Base-by-base conservation (phyloP, 2,888 invertebrate species). In the Aspidiotus destructor region DNA sequence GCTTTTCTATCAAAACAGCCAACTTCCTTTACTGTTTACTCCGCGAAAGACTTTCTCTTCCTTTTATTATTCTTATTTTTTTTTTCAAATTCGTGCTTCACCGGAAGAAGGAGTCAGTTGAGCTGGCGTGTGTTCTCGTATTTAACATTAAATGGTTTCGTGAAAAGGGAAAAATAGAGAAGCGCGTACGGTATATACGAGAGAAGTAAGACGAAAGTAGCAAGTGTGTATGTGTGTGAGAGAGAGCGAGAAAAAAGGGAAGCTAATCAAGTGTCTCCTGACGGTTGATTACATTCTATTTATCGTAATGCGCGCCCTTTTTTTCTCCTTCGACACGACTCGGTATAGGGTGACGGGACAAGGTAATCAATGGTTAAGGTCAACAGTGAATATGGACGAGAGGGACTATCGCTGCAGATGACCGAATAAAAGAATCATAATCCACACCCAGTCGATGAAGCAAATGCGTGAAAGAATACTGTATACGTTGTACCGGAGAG, bases 221-320 rank as follows among this genome's bases (percentile, higher is more conserved):
- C 5, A 15, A 16, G 16, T 11, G n/a, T n/a, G 6, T 5, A 5
- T 28, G 48, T n/a, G 11, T 3, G 48, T 13, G 48, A n/a, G 48
- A 48, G 69, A 69, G 44, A 64, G 65, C 54, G 69, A 64, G 58
- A 60, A 68, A 70, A 61, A 42, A 70, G 70, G 71, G 69, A 60
- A 60, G 63, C 70, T 70, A 71, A 71, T 69, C 70, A 69, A 72
- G 71, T 70, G 70, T 70, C 69, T 64, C 65, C 67, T 70, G 62
- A 69, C 71, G 70, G 60, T 70, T 71, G 72, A 71, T 70, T 70
- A 70, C 70, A 71, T 68, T 63, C 70, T 71, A 69, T 71, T 70
- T 70, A 70, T 70, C 69, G 71, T 60, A 48, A 68, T 52, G 68
- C 57, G 17, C 65, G 57, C 41, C 42, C 55, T 41, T 57, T 17